Percentiles rank a stretch among this genome's conserved stretches.
Conservation (phyloP, 2,888 invertebrate species). For the Cephalotes varians region DNA sequence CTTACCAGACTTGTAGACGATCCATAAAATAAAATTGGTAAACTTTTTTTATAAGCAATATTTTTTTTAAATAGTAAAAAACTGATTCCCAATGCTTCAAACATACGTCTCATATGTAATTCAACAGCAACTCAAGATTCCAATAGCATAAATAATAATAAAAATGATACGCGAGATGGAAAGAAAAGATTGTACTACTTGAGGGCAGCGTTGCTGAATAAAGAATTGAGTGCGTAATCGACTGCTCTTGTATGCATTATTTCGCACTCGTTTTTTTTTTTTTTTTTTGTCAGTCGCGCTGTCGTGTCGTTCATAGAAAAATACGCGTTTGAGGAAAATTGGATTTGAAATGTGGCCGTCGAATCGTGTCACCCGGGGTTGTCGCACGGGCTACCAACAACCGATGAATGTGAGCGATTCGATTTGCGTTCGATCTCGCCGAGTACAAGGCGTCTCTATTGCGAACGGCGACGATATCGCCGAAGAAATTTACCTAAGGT, state of each 20-base stretch:
- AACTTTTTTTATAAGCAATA: neutral
- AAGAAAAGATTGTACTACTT: neutral
- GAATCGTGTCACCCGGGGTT: constrained; percentile 30
- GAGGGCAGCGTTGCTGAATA: neutral
- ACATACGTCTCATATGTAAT: neutral
- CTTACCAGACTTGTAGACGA: no score
- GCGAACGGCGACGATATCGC: constrained; percentile 46
- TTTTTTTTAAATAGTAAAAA: neutral
- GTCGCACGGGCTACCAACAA: constrained; percentile 20
- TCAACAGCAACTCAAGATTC: neutral
- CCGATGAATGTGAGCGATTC: constrained; percentile 45
- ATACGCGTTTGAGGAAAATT: constrained; percentile 44
- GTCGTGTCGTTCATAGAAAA: constrained; percentile 28
- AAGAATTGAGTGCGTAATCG: constrained; percentile 13
- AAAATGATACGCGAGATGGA: neutral
- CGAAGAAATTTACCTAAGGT: constrained; percentile 63
- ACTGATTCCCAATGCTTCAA: neutral
- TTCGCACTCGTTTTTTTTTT: constrained; percentile 44
- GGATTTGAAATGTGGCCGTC: constrained; percentile 37
- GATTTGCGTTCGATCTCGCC: constrained; percentile 44
- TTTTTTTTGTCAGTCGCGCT: constrained; percentile 30
- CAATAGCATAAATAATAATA: neutral
- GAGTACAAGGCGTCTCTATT: constrained; percentile 30
- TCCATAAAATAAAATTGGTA: neutral
- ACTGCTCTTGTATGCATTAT: constrained; percentile 2